Percentiles rank a stretch among this genome's conserved stretches.
phyloP scores from a whole-genome alignment of 2,113 vertebrate genomes.

The Hippocampus zosterae region DNA sequence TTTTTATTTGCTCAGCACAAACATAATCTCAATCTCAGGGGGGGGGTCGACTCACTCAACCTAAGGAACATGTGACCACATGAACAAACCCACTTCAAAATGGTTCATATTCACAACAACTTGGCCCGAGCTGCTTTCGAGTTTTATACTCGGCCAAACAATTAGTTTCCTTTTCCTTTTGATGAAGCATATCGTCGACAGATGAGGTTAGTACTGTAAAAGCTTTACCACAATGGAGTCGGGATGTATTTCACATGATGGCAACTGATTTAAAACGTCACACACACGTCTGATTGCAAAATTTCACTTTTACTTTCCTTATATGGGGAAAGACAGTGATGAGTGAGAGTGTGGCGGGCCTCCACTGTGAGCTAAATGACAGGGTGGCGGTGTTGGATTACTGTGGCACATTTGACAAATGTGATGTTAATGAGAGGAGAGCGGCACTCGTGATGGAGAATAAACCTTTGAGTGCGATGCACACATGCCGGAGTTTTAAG shows the following conservation, averaged over 20 bases:
- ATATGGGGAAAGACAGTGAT: conserved; percentile 26
- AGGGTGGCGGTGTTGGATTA: conserved; percentile 42
- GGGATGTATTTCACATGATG: conserved; percentile 38
- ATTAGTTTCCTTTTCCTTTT: neutral
- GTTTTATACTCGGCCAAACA: conserved; percentile 19
- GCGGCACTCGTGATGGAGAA: conserved; percentile 22
- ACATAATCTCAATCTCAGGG: neutral
- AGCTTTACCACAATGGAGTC: neutral
- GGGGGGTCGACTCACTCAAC: conserved; percentile 10
- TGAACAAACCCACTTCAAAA: conserved; percentile 51
- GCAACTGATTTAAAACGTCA: conserved; percentile 2
- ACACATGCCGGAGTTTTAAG: conserved; percentile 15
- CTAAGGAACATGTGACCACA: conserved; percentile 50
- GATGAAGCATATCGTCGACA: conserved; percentile 12
- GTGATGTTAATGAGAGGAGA: conserved; percentile 65
- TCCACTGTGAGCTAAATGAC: conserved; percentile 47
- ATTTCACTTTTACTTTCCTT: conserved; percentile 34
- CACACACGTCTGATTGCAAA: conserved; percentile 24
- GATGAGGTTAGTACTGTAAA: conserved; percentile 18
- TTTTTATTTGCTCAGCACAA: conserved; percentile 10
- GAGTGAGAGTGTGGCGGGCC: conserved; percentile 32
- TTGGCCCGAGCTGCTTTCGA: conserved; percentile 20
- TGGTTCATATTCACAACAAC: conserved; percentile 25
- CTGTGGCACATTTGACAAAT: conserved; percentile 49
- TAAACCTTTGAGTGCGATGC: conserved; percentile 33